These are phyloP conservation scores for Branchinecta sandiegonensis DNA, from an alignment of 2,888 invertebrate species.

Conservation along the genomic window DNA sequence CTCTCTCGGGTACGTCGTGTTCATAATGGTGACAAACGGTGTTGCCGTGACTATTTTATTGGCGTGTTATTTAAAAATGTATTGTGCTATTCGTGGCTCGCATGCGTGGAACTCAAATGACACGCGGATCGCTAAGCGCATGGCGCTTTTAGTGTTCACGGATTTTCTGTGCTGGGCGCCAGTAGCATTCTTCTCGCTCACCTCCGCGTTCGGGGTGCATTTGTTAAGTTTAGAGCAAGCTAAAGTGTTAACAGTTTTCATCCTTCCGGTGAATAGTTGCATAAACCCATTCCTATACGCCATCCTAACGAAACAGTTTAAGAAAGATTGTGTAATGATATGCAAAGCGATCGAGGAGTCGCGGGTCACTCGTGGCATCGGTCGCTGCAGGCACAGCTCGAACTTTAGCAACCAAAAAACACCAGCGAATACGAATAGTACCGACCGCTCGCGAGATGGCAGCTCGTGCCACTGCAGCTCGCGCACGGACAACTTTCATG, in stretches of 20 bases:
- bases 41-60: slow-evolving; percentile 84
- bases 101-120: slow-evolving; percentile 95
- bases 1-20: slow-evolving; percentile 74
- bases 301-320: slow-evolving; percentile 92
- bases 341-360: slow-evolving; percentile 93
- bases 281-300: slow-evolving; percentile 97
- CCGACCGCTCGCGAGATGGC: slow-evolving; percentile 55
- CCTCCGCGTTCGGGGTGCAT: slow-evolving; percentile 79
- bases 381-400: slow-evolving; percentile 66
- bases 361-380: slow-evolving; percentile 70
- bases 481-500: slow-evolving; percentile 31
- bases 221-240: slow-evolving; percentile 86
- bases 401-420: slow-evolving; percentile 77
- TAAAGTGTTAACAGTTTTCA: slow-evolving; percentile 86
- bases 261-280: slow-evolving; percentile 87
- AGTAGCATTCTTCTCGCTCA: slow-evolving; percentile 85
- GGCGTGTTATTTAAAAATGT: slow-evolving; percentile 94
- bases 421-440: slow-evolving; percentile 70
- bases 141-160: slow-evolving; percentile 91
- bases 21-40: slow-evolving; percentile 80
- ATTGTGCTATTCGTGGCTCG: slow-evolving; percentile 90
- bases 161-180: slow-evolving; percentile 98
- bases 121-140: slow-evolving; percentile 84
- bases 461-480: slow-evolving; percentile 37
- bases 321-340: slow-evolving; percentile 88